Evolutionary conservation across 2,113 vertebrate genomes (phyloP), one percentile per base, ranked within the genome.

Genomic region (Neogobius melanostomus): DNA sequence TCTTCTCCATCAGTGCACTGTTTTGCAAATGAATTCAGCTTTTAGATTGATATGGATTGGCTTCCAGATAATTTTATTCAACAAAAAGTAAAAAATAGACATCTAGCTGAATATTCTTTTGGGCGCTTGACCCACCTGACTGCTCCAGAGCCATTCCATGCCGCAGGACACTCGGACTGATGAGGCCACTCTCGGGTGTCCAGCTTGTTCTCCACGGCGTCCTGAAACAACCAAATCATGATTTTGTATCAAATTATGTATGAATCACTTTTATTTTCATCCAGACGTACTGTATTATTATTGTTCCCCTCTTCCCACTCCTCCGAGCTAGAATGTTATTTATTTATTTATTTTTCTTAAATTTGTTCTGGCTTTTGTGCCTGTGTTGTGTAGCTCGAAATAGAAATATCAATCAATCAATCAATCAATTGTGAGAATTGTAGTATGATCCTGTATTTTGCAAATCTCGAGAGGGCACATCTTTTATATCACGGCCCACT

Each of bases 171-270:
- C 66, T 93, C 94, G 0, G 96, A 99, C 91, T 91, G 93, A 59
- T 95, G 96, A 0, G 96, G 96, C 97, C 97, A 99, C 3, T 97
- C 95, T 86, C 77, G 95, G 48, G 93, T 89, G 80, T 98, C 95
- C 75, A 99, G 87, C 84, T 97, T 99, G 87, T 97, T 98, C 81
- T 98, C 97, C 76, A 98, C 93, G 16, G 94, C 94, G 89, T 99
- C 90, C 90, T 91, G 72, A 43, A 79, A 60, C 42, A 0, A 60
- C 57, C 49, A 50, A 56, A 28, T 56, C 17, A 51, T 51, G 0
- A 6, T 15, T 51, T n/a, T 36, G 3, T 36, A 36, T 5, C n/a
- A n/a, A 16, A 53, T 53, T 8, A 53, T 9, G 17, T 28, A 36
- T 11, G 16, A 28, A 56, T 28, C 17, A 60, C 28, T 60, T 42